Conservation (phyloP, 1,140 invertebrate species). For the Drosophila gunungcola region DNA sequence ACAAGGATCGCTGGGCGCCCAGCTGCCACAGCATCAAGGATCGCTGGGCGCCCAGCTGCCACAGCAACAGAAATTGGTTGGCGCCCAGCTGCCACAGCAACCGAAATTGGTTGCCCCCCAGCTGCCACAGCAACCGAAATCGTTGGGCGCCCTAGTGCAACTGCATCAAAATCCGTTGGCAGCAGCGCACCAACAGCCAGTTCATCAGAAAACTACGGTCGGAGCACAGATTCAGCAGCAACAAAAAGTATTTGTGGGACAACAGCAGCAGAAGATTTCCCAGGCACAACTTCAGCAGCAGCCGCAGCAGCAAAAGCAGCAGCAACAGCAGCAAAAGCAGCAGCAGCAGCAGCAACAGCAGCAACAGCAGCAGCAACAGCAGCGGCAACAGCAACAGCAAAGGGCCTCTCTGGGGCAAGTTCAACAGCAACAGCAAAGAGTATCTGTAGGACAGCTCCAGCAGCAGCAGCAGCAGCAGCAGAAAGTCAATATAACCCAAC, state of each 20-base stretch:
- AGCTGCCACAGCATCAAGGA: background rate
- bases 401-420: background rate
- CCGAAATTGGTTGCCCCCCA: background rate
- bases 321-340: background rate
- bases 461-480: slow-evolving; percentile 11
- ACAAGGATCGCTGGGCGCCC: background rate
- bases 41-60: background rate
- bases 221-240: slow-evolving; percentile 6
- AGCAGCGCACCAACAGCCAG: background rate
- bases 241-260: background rate
- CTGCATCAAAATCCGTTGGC: slow-evolving; percentile 1
- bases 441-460: slow-evolving; percentile 2
- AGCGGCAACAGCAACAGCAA: slow-evolving; percentile 8
- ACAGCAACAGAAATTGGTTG: slow-evolving; percentile 1
- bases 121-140: background rate
- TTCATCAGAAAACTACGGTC: background rate
- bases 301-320: slow-evolving; percentile 5
- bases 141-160: too few species aligned
- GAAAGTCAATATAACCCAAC: background rate
- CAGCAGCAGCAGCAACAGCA: background rate
- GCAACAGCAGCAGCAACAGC: background rate
- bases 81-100: slow-evolving; percentile 4
- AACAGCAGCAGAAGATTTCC: background rate
- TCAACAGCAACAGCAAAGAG: slow-evolving; percentile 17
- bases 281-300: slow-evolving; percentile 3